A percentile compares a stretch with the other conserved stretches of the same genome.
Conservation (phyloP, 64 coral and sea anemone species). For the Stichodactyla mertensii region DNA sequence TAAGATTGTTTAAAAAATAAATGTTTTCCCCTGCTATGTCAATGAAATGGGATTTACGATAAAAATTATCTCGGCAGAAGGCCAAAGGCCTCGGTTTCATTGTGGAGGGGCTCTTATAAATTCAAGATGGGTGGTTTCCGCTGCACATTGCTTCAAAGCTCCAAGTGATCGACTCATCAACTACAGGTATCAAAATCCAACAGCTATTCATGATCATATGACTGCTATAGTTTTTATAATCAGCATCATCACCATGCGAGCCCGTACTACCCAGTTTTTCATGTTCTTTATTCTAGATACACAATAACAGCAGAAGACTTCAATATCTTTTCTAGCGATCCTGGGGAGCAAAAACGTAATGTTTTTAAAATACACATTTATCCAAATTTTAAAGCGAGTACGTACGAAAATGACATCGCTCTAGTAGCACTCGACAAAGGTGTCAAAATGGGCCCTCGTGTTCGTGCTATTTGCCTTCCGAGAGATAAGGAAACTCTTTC, state of each 20-base stretch:
- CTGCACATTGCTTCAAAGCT: conserved; percentile 41
- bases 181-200: background rate
- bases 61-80: background rate
- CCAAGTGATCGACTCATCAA: background rate
- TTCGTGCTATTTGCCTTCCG: conserved; percentile 51
- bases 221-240: too few relatives aligned
- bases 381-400: background rate
- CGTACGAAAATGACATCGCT: conserved; percentile 33
- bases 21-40: too few relatives aligned
- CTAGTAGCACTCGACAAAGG: conserved; percentile 33
- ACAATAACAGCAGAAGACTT: background rate
- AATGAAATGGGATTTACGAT: too few relatives aligned
- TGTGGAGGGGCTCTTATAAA: background rate
- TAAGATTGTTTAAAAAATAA: too few relatives aligned
- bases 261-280: background rate
- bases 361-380: conserved; percentile 11
- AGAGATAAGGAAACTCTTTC: conserved; percentile 25
- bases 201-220: too few relatives aligned
- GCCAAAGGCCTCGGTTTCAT: background rate
- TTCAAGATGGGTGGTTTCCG: background rate
- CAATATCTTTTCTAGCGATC: too few relatives aligned
- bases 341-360: conserved; percentile 16
- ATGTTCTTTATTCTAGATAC: background rate
- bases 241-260: too few relatives aligned
- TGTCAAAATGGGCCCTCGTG: conserved; percentile 24